Conservation (phyloP, 2,888 invertebrate genomes). For the Imbricaverruca yamaguchii region DNA sequence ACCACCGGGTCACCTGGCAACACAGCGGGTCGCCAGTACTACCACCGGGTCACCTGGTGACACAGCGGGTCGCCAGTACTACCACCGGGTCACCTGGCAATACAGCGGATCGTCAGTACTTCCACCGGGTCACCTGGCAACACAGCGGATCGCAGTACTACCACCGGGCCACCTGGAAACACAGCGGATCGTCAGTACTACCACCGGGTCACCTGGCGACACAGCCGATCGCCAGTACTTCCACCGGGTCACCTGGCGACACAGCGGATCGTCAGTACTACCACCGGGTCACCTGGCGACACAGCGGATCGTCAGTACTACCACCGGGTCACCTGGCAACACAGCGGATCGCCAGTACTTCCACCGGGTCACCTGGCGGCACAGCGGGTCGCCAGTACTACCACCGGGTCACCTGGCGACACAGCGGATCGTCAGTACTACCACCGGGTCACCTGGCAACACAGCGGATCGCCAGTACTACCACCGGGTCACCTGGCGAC, state of each 20-base stretch:
- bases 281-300: background rate
- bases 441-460: too few relatives aligned
- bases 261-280: too few relatives aligned
- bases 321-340: too few relatives aligned
- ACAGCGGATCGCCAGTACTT: too few relatives aligned
- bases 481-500: too few relatives aligned
- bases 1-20: background rate
- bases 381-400: too few relatives aligned
- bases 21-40: background rate
- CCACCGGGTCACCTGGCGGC: too few relatives aligned
- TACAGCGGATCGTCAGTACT: background rate
- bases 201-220: background rate
- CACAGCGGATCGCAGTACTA: background rate
- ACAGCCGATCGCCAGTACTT: background rate
- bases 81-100: background rate
- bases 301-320: background rate
- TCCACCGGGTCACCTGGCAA: background rate
- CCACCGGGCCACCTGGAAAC: background rate
- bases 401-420: too few relatives aligned
- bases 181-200: background rate
- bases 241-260: background rate
- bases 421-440: too few relatives aligned
- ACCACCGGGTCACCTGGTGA: background rate
- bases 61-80: too few relatives aligned
- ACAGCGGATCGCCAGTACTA: too few relatives aligned